These are phyloP conservation scores for Melieria omissa DNA, from an alignment of 2,888 invertebrate genomes.

Conservation along the genomic window DNA sequence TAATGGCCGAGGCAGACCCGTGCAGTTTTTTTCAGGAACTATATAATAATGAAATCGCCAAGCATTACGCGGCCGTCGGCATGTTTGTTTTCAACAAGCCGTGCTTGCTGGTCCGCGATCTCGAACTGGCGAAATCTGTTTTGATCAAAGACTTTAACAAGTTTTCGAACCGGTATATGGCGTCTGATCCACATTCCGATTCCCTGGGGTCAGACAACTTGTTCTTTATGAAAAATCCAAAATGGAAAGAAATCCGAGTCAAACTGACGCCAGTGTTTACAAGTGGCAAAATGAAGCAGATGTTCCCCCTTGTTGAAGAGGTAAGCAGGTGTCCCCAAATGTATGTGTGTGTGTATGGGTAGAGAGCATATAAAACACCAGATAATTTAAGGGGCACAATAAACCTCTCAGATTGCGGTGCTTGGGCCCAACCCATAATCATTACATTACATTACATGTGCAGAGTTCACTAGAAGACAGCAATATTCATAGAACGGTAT, in stretches of 20 bases:
- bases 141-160: conserved; percentile 67
- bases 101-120: conserved; percentile 62
- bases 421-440: no score
- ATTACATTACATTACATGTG: no score
- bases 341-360: no score
- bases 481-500: no score
- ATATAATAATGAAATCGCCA: conserved; percentile 47
- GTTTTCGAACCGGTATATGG: conserved; percentile 60
- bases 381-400: no score
- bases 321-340: conserved; percentile 40
- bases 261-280: conserved; percentile 67
- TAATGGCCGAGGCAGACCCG: conserved; percentile 51
- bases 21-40: conserved; percentile 55
- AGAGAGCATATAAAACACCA: no score
- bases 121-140: conserved; percentile 65
- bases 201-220: conserved; percentile 64
- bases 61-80: conserved; percentile 55
- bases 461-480: no score
- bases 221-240: conserved; percentile 64
- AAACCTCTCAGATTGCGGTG: no score
- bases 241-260: conserved; percentile 64
- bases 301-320: conserved; percentile 58
- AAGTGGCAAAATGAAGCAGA: conserved; percentile 61
- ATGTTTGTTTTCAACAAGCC: conserved; percentile 65
- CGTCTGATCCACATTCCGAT: conserved; percentile 58